Conservation (phyloP, 2,888 invertebrate genomes). For the Dolichopus griseipennis region DNA sequence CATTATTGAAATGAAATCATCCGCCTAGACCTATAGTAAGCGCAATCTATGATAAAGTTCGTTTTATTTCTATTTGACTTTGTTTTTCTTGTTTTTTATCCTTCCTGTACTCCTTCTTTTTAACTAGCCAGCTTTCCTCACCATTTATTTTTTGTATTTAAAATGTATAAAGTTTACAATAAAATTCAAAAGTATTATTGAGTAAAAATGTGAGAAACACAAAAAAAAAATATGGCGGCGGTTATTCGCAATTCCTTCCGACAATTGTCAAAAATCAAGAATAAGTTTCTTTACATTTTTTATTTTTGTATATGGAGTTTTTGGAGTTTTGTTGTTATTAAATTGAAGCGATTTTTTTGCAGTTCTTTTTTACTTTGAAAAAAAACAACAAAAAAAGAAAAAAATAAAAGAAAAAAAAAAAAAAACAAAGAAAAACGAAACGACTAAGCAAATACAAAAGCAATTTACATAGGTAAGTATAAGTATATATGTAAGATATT, state of each 20-base stretch:
- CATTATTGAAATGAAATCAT: conserved; percentile 4
- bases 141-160: not conserved
- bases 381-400: no score
- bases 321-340: not conserved
- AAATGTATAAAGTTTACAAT: not conserved
- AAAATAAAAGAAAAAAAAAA: not conserved
- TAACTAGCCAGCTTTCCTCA: not conserved
- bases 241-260: not conserved
- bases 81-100: not conserved
- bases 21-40: not conserved
- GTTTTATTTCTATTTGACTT: not conserved
- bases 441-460: conserved; percentile 1
- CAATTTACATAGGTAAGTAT: not conserved
- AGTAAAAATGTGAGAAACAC: not conserved
- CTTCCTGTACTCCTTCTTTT: not conserved
- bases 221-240: not conserved
- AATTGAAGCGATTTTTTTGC: no score
- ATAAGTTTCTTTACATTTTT: not conserved
- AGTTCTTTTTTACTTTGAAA: not conserved
- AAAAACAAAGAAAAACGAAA: not conserved
- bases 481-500: not conserved
- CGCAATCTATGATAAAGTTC: not conserved
- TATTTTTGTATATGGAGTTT: no score
- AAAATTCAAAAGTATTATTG: not conserved
- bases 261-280: not conserved